phyloP scores from a whole-genome alignment of 2,797 vertebrate species.

The Natrix natrix region DNA sequence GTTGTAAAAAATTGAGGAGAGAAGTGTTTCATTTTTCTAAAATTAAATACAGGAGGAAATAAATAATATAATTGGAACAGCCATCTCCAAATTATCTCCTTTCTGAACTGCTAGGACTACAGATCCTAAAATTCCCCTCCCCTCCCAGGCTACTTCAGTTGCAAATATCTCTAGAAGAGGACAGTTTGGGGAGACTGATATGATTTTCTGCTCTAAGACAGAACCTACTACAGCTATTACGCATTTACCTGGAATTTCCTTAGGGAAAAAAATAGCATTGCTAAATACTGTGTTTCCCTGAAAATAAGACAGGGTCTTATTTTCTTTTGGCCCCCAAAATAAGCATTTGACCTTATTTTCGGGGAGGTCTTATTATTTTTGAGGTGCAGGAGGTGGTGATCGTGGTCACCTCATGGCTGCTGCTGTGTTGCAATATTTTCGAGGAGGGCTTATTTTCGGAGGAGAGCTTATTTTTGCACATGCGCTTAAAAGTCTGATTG shows the following conservation, averaged over 20 bases:
- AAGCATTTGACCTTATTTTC: no score
- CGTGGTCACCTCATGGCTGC: no score
- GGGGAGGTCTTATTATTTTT: no score
- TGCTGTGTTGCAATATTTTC: no score
- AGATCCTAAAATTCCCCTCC: background rate
- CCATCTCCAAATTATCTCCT: background rate
- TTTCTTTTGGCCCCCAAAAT: no score
- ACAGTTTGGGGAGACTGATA: background rate
- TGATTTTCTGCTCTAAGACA: background rate
- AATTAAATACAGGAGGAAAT: conserved; percentile 6
- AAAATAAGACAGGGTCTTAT: no score
- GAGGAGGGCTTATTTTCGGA: no score
- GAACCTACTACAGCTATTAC: background rate
- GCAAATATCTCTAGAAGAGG: background rate
- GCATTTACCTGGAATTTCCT: background rate
- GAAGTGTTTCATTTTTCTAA: background rate
- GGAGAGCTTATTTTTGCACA: no score
- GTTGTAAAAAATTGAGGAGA: background rate
- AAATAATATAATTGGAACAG: background rate
- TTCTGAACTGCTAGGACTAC: background rate
- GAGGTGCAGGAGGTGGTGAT: no score
- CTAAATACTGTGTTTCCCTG: background rate
- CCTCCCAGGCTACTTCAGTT: background rate
- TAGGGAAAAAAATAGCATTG: background rate
- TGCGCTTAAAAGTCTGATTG: no score